Conservation (phyloP, 1,140 invertebrate genomes). For the Hyles vespertilio region DNA sequence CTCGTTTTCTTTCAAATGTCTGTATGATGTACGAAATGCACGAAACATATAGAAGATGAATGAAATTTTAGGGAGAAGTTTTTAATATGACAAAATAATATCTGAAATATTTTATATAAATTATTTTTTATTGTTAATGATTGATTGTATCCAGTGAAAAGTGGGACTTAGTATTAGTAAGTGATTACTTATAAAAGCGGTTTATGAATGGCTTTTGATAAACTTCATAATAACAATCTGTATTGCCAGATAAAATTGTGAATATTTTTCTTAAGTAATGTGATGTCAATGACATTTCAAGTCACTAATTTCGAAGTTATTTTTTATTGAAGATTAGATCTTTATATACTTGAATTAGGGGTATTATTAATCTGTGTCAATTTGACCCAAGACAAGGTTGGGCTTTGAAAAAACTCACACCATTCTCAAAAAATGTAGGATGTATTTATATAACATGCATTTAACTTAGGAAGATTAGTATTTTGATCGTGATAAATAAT, state of each 20-base stretch:
- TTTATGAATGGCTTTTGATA: conserved; percentile 59
- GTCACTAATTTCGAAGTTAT: conserved; percentile 65
- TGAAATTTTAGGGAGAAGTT: conserved; percentile 53
- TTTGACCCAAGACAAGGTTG: conserved; percentile 46
- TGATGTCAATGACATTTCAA: conserved; percentile 69
- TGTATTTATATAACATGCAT: conserved; percentile 69
- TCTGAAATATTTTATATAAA: conserved; percentile 68
- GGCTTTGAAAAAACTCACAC: conserved; percentile 51
- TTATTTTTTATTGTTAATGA: conserved; percentile 67
- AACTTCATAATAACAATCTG: conserved; percentile 65
- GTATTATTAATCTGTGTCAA: conserved; percentile 49
- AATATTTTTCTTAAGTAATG: conserved; percentile 72
- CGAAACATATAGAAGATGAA: conserved; percentile 77
- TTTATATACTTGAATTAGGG: conserved; percentile 59
- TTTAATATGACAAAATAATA: conserved; percentile 49
- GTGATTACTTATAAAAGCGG: conserved; percentile 38
- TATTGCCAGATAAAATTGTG: conserved; percentile 75
- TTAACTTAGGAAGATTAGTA: conserved; percentile 65
- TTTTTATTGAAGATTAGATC: conserved; percentile 69
- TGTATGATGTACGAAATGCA: conserved; percentile 78
- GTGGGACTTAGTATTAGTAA: conserved; percentile 68
- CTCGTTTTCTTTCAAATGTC: conserved; percentile 70
- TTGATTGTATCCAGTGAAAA: conserved; percentile 67
- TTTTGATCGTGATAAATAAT: conserved; percentile 58
- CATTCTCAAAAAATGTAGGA: conserved; percentile 50